A percentile compares a stretch with the other conserved stretches of the same genome.
These are phyloP conservation scores for Coccyzus lansbergi DNA, from an alignment of 2,797 vertebrate species.

Conservation along the genomic window DNA sequence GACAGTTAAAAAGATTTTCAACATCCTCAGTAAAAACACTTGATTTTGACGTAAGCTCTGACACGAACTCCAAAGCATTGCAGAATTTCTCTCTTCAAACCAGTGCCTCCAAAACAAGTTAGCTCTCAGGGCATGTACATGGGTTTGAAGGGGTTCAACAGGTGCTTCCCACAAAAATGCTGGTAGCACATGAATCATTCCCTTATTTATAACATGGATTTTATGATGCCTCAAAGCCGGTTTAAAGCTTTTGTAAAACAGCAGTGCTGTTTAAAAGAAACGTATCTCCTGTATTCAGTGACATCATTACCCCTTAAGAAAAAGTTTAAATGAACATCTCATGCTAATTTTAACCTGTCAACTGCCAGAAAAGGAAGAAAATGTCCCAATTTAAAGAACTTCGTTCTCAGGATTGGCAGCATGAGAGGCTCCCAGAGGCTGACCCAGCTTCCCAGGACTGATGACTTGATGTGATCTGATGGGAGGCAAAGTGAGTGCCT, in stretches of 20 bases:
- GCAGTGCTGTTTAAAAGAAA: neutral
- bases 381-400: neutral
- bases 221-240: neutral
- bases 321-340: neutral
- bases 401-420: neutral
- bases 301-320: neutral
- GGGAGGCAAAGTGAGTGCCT: neutral
- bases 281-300: neutral
- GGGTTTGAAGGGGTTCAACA: neutral
- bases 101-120: neutral
- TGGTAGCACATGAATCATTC: neutral
- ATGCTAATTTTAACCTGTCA: neutral
- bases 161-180: neutral
- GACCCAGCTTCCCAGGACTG: neutral
- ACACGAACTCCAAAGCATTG: neutral
- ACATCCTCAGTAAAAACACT: neutral
- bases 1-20: neutral
- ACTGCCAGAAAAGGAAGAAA: neutral
- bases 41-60: neutral
- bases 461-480: fast-evolving
- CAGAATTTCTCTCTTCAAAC: neutral
- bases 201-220: neutral
- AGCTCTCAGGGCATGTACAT: neutral
- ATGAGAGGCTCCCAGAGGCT: neutral
- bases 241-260: neutral